Evolutionary conservation across 2,888 invertebrate species (phyloP).

Genomic region (Matsumyia berberina): DNA sequence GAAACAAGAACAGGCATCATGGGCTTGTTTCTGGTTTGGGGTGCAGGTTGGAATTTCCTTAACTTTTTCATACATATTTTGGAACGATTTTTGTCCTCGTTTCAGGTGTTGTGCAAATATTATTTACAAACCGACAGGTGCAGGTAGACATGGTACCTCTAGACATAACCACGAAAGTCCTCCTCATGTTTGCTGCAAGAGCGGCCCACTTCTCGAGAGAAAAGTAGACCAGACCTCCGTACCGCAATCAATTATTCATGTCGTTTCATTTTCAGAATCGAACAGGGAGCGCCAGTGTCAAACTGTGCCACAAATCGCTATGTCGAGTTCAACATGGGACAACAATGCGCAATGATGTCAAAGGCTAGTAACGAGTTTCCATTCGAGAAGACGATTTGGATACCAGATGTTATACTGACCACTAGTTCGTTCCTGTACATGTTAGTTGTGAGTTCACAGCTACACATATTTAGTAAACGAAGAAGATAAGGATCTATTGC

Average conservation of each 20-base stretch:
- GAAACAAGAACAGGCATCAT: conserved; percentile 80
- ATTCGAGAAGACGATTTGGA: conserved; percentile 45
- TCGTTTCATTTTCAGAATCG: conserved; percentile 1
- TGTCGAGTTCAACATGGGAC: no score
- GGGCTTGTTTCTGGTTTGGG: conserved; percentile 79
- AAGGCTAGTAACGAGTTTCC: background rate
- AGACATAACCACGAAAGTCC: conserved; percentile 78
- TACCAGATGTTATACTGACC: conserved; percentile 49
- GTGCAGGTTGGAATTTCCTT: conserved; percentile 74
- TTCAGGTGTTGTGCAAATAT: conserved; percentile 17
- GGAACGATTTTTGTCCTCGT: no score
- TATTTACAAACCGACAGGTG: background rate
- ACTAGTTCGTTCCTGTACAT: no score
- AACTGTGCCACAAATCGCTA: no score
- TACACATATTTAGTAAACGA: no score
- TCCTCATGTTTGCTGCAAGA: conserved; percentile 77
- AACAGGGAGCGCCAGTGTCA: no score
- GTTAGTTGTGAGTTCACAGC: no score
- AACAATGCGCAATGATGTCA: no score
- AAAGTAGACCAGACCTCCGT: conserved; percentile 73
- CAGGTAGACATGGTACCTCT: conserved; percentile 79
- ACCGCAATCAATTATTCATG: conserved; percentile 6
- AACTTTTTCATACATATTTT: background rate
- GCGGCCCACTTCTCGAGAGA: conserved; percentile 72
- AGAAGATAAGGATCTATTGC: no score